Evolutionary conservation across 1,140 invertebrate species (phyloP), one percentile per base, ranked within the genome.

Genomic region (Phthorimaea operculella): DNA sequence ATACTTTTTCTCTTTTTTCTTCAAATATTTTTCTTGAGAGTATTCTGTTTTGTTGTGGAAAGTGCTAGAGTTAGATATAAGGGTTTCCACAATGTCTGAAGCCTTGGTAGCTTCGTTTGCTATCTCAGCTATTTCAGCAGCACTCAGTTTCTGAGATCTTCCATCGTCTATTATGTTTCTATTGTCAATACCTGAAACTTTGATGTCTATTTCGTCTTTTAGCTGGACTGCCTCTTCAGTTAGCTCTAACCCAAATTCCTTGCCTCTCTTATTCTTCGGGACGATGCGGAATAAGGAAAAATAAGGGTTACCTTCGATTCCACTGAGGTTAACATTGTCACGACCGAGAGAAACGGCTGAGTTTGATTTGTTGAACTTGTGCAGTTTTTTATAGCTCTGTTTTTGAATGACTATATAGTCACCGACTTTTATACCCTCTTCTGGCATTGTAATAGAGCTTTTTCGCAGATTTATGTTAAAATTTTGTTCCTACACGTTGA

Each of bases 1-100:
- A 79, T 97, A 97, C 76, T 97, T 97, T 61, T 92, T 93, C 65
- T 95, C 93, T 79, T 98, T 98, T 75, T 98, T 98, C 50, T 92
- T 93, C 7, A 98, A 88, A 78, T 98, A 98, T 77, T 98, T 98
- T 65, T 96, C 93, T 80, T 98, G 95, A 0, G 96, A 94, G 78
- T 92, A 98, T 69, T 94, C 94, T 0, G 96, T 98, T 87, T 97
- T 98, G 33, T 89, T 87, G 21, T 89, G 87, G 80, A 95, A 96
- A 9, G 95, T 96, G 58, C 90, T 92, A 44, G 96, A 98, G 75
- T 97, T 97, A 59, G 92, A 92, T 42, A 98, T 92, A 4, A 99
- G 85, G 47, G 92, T 91, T 55, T 90, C 92, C 33, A 98, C 91
- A 57, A 98, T 96, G 74, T 94, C 91, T 54, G 91, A 90, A 0